A percentile compares a stretch with the other conserved stretches of the same genome.
Evolutionary conservation across 2,888 invertebrate species (phyloP).

Genomic region (Eupithecia vulgata): DNA sequence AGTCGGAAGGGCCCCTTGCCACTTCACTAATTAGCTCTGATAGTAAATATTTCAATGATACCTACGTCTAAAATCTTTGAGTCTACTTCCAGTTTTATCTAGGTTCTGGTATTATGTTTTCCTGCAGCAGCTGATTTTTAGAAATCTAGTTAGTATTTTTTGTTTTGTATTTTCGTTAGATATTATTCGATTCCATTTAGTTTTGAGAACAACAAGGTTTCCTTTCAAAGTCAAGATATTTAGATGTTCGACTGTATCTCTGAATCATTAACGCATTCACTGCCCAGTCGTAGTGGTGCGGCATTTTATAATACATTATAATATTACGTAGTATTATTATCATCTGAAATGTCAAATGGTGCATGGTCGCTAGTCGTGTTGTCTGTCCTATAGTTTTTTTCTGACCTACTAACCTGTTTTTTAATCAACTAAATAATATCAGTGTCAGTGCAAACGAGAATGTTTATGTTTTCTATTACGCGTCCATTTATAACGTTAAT

Average conservation of each 20-base stretch:
- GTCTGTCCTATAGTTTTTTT: slow-evolving; percentile 31
- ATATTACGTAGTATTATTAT: slow-evolving; percentile 8
- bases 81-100: slow-evolving; percentile 24
- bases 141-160: no score
- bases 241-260: neutral
- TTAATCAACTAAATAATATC: slow-evolving; percentile 21
- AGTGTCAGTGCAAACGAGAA: slow-evolving; percentile 15
- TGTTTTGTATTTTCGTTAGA: no score
- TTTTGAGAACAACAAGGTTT: slow-evolving; percentile 22
- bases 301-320: neutral
- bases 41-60: slow-evolving; percentile 3
- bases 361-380: slow-evolving; percentile 23
- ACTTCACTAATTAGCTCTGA: no score
- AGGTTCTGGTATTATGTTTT: slow-evolving; percentile 27
- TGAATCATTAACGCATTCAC: neutral
- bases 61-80: neutral
- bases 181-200: slow-evolving; percentile 23
- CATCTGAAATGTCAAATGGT: slow-evolving; percentile 17
- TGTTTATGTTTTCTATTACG: slow-evolving; percentile 23
- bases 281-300: neutral
- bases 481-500: slow-evolving; percentile 19
- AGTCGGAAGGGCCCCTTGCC: no score
- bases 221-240: slow-evolving; percentile 20
- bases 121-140: slow-evolving; percentile 25
- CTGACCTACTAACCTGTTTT: slow-evolving; percentile 47